Percentiles rank a stretch among this genome's conserved stretches.
These are phyloP conservation scores for Mormyrus proboscirostris DNA, from an alignment of 2,797 vertebrate genomes.

Conservation along the genomic window DNA sequence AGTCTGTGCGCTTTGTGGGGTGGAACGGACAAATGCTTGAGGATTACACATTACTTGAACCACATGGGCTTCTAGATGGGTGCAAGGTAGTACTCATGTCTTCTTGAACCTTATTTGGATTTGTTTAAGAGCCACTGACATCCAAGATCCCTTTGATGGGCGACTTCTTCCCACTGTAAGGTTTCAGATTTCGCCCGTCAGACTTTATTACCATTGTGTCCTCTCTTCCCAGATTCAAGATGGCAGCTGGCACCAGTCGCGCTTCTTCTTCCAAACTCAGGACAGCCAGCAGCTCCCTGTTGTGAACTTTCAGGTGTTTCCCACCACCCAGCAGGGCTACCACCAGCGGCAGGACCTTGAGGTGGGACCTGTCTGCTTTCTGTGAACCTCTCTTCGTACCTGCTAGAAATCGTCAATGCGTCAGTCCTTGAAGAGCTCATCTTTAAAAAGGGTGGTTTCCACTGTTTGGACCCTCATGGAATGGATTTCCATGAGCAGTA, in stretches of 20 bases:
- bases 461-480: not conserved
- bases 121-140: slow-evolving; percentile 9
- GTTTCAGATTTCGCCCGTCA: not conserved
- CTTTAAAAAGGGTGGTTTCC: not conserved
- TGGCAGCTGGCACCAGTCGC: slow-evolving; percentile 84
- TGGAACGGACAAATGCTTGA: slow-evolving; percentile 88
- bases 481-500: not conserved
- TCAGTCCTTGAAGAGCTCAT: slow-evolving; percentile 55
- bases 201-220: slow-evolving; percentile 6
- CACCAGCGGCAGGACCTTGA: slow-evolving; percentile 67
- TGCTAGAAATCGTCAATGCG: not conserved
- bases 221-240: slow-evolving; percentile 76
- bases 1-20: slow-evolving; percentile 68
- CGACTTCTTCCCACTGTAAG: not conserved
- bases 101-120: not conserved
- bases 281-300: slow-evolving; percentile 84
- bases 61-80: slow-evolving; percentile 75
- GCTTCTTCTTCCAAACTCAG: slow-evolving; percentile 84
- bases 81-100: slow-evolving; percentile 76
- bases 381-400: slow-evolving; percentile 50
- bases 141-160: not conserved
- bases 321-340: slow-evolving; percentile 51
- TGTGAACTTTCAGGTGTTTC: slow-evolving; percentile 65
- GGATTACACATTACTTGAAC: slow-evolving; percentile 74
- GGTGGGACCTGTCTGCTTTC: slow-evolving; percentile 85